Evolutionary conservation across 2,888 invertebrate genomes (phyloP).

Genomic region (Drosophila hamatofila): DNA sequence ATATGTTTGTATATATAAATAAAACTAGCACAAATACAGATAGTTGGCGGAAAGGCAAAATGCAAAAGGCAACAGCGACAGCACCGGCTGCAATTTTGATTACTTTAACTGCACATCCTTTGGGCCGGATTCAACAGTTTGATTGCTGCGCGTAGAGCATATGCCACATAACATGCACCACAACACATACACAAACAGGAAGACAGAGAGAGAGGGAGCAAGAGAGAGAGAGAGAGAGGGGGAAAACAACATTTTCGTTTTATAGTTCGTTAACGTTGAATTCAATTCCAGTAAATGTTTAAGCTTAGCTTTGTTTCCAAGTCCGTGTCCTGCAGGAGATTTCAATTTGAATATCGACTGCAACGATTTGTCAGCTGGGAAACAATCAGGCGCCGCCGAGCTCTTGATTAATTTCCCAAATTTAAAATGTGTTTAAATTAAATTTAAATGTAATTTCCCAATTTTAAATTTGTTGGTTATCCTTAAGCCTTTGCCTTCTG

Average conservation of each 20-base stretch:
- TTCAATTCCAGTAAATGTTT: constrained; percentile 19
- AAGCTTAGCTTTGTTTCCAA: constrained; percentile 15
- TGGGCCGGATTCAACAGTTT: constrained; percentile 67
- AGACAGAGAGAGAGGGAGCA: background rate
- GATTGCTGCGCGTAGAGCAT: constrained; percentile 50
- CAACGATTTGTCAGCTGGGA: constrained; percentile 12
- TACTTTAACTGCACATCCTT: constrained; percentile 39
- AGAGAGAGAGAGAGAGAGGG: background rate
- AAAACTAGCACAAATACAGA: background rate
- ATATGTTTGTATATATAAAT: background rate
- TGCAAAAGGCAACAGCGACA: constrained; percentile 6
- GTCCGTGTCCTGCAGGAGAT: background rate
- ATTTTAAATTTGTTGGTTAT: background rate
- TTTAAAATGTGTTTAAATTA: too few relatives aligned
- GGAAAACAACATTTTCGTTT: background rate
- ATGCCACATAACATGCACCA: constrained; percentile 23
- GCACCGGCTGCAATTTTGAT: constrained; percentile 40
- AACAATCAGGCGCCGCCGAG: constrained; percentile 1
- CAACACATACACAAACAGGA: constrained; percentile 7
- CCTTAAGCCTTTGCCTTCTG: background rate
- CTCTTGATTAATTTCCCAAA: background rate
- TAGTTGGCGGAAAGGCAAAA: background rate
- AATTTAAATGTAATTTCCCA: too few relatives aligned
- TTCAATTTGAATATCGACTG: background rate
- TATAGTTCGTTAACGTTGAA: constrained; percentile 17